A percentile compares a stretch with the other conserved stretches of the same genome.
Evolutionary conservation across 2,888 invertebrate species (phyloP).

Genomic region (Cactoblastis cactorum): DNA sequence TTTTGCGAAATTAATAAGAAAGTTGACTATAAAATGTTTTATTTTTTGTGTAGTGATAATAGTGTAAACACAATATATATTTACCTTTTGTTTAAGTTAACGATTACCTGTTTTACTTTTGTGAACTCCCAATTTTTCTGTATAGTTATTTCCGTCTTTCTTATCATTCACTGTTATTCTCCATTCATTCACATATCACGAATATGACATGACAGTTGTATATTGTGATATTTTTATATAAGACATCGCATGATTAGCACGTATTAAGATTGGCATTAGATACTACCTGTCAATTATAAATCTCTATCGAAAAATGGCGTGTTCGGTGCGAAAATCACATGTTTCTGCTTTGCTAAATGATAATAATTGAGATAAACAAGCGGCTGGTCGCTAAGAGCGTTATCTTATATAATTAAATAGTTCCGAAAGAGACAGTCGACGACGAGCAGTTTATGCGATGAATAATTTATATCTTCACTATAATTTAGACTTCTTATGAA

Average conservation of each 20-base stretch:
- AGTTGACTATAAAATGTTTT: no score
- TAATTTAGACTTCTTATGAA: no score
- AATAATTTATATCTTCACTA: constrained; percentile 20
- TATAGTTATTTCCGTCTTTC: no score
- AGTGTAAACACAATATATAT: no score
- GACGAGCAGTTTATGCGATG: constrained; percentile 18
- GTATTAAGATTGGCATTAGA: background rate
- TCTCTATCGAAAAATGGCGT: background rate
- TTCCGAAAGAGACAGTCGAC: constrained; percentile 20
- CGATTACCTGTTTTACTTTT: no score
- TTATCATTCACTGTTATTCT: no score
- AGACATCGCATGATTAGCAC: background rate
- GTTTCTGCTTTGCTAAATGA: constrained; percentile 35
- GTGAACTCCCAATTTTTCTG: no score
- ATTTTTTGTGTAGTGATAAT: no score
- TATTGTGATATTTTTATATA: background rate
- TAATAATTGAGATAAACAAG: constrained; percentile 35
- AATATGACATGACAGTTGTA: background rate
- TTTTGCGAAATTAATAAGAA: no score
- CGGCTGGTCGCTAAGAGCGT: constrained; percentile 38
- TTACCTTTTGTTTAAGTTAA: no score
- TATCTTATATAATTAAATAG: constrained; percentile 53
- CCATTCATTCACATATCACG: background rate
- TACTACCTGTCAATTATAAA: background rate
- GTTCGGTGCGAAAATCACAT: constrained; percentile 27